These are phyloP conservation scores for Nycticebus coucang DNA, from an alignment of 2,113 vertebrate genomes.

Conservation along the genomic window DNA sequence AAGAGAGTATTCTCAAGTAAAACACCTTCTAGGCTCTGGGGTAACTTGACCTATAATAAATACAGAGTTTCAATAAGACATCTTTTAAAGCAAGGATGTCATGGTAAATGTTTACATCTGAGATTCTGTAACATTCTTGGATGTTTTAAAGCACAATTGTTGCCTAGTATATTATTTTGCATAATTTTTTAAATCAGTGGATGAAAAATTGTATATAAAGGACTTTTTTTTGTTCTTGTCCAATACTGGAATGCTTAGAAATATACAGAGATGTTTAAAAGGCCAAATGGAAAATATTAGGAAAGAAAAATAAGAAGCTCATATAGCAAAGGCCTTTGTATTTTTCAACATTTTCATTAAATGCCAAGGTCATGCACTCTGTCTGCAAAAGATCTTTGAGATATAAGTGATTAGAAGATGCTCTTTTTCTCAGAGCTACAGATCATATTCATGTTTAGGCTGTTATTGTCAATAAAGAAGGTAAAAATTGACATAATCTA, in stretches of 20 bases:
- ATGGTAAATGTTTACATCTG: neutral
- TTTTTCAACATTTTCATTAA: constrained; percentile 15
- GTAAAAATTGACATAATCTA: neutral
- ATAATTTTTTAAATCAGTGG: neutral
- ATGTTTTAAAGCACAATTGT: neutral
- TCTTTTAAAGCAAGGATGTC: neutral
- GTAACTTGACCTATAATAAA: neutral
- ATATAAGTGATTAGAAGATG: neutral
- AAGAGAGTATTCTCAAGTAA: neutral
- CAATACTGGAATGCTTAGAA: neutral
- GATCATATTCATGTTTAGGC: neutral
- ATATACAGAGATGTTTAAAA: neutral
- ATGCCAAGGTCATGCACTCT: neutral
- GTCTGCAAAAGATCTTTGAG: neutral
- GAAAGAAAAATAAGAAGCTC: neutral
- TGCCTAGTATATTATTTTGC: neutral
- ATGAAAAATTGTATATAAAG: neutral
- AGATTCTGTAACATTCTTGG: neutral
- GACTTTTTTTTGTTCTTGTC: neutral
- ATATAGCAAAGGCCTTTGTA: neutral
- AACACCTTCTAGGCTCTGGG: neutral
- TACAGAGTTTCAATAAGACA: neutral
- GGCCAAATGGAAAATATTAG: neutral
- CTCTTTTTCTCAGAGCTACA: neutral
- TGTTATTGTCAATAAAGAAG: neutral